Evolutionary conservation across 2,888 invertebrate genomes (phyloP).

Genomic region (Colletes collaris): DNA sequence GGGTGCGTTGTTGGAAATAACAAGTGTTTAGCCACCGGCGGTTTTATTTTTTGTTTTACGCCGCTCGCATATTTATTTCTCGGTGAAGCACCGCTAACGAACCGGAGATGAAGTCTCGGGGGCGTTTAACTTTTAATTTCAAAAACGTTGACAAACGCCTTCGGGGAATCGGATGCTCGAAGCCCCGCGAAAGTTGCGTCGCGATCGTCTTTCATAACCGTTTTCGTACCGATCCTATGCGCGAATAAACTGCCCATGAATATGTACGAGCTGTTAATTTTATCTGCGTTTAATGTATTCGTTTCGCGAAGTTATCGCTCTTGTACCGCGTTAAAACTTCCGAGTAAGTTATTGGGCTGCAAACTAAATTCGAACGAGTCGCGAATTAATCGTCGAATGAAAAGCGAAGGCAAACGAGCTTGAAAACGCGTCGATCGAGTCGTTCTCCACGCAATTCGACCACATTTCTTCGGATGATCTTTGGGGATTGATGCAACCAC

Average conservation of each 20-base stretch:
- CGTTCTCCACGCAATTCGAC: too few species aligned
- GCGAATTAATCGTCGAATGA: too few species aligned
- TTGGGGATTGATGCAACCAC: too few species aligned
- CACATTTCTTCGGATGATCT: too few species aligned
- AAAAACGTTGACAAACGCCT: slow-evolving; percentile 32
- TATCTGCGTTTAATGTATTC: not conserved
- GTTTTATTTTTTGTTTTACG: slow-evolving; percentile 6
- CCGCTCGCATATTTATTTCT: slow-evolving; percentile 28
- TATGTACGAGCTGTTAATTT: not conserved
- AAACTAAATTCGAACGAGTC: too few species aligned
- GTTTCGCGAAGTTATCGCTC: not conserved
- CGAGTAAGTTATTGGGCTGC: too few species aligned
- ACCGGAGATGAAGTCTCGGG: slow-evolving; percentile 21
- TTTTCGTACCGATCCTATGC: not conserved
- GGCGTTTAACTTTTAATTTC: slow-evolving; percentile 51
- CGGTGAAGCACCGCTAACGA: slow-evolving; percentile 42
- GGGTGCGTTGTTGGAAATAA: slow-evolving; percentile 19
- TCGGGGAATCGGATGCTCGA: slow-evolving; percentile 31
- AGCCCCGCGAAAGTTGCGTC: slow-evolving; percentile 30
- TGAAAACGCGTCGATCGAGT: too few species aligned
- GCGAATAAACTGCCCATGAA: not conserved
- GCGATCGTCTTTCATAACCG: slow-evolving; percentile 4
- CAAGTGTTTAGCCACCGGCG: slow-evolving; percentile 7
- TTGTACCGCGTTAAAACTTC: too few species aligned
- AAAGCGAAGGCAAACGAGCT: too few species aligned